phyloP scores from a whole-genome alignment of 2,797 vertebrate species.

The Danio jaintianensis region DNA sequence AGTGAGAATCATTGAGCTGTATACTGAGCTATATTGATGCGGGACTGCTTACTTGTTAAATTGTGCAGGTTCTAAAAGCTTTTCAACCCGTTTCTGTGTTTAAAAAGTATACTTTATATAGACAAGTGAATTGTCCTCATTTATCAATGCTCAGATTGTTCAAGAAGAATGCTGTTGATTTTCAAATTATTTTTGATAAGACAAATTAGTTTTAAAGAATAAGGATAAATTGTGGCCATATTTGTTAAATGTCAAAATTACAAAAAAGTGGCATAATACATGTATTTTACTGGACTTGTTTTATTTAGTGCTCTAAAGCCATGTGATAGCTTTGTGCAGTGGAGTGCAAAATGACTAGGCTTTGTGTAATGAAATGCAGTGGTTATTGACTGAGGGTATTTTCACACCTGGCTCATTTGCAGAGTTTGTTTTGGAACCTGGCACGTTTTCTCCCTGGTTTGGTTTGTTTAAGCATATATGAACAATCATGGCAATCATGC shows the following conservation, averaged over 20 bases:
- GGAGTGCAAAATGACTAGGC: not conserved
- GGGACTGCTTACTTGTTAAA: constrained; percentile 1
- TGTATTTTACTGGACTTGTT: not conserved
- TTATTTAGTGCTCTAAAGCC: not conserved
- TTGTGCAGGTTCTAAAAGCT: not conserved
- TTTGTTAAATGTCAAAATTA: not conserved
- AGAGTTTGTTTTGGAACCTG: not conserved
- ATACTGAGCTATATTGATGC: not conserved
- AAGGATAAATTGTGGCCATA: too few relatives aligned
- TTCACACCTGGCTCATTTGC: not conserved
- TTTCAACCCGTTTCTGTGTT: not conserved
- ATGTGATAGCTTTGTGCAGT: not conserved
- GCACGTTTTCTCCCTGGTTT: too few relatives aligned
- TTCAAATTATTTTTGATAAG: too few relatives aligned
- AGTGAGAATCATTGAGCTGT: not conserved
- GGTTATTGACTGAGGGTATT: not conserved
- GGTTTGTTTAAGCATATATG: too few relatives aligned
- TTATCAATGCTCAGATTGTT: not conserved
- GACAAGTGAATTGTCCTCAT: not conserved
- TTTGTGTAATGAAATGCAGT: not conserved
- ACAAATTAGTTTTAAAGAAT: not conserved
- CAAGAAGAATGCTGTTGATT: not conserved
- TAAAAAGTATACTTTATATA: not conserved
- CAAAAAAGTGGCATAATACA: too few relatives aligned
- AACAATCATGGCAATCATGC: not conserved